Conservation (phyloP, 2,797 vertebrate genomes). For the Melanotaenia maccullochi region DNA sequence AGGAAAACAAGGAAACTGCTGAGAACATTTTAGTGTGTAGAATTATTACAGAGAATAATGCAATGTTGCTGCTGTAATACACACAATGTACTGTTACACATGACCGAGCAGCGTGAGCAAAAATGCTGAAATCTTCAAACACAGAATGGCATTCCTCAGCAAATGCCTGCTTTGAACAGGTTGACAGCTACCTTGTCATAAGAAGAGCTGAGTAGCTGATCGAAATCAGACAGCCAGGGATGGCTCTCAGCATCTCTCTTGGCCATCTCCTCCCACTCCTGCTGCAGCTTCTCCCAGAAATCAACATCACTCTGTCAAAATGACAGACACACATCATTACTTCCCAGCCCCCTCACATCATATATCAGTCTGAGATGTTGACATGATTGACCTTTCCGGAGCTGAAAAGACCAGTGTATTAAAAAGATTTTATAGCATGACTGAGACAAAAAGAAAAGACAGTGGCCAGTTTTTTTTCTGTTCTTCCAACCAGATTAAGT, state of each 20-base stretch:
- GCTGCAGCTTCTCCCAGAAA: conserved; percentile 99
- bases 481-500: background rate
- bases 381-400: conserved; percentile 30
- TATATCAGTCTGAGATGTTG: background rate
- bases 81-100: background rate
- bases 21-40: background rate
- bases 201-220: conserved; percentile 89
- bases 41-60: background rate
- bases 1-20: background rate
- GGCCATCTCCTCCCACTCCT: conserved; percentile 99
- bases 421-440: conserved; percentile 4
- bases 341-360: conserved; percentile 6
- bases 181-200: conserved; percentile 90
- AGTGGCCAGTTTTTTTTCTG: background rate
- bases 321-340: conserved; percentile 39
- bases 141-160: conserved; percentile 10
- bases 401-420: background rate
- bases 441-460: background rate
- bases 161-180: conserved; percentile 14
- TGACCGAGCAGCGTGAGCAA: background rate
- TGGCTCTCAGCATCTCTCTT: conserved; percentile 96
- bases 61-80: background rate
- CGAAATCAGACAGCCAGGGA: conserved; percentile 98
- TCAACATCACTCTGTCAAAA: conserved; percentile 92
- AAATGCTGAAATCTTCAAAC: conserved; percentile 25